Evolutionary conservation across 2,113 vertebrate species (phyloP).

Genomic region (Lanius ludovicianus): DNA sequence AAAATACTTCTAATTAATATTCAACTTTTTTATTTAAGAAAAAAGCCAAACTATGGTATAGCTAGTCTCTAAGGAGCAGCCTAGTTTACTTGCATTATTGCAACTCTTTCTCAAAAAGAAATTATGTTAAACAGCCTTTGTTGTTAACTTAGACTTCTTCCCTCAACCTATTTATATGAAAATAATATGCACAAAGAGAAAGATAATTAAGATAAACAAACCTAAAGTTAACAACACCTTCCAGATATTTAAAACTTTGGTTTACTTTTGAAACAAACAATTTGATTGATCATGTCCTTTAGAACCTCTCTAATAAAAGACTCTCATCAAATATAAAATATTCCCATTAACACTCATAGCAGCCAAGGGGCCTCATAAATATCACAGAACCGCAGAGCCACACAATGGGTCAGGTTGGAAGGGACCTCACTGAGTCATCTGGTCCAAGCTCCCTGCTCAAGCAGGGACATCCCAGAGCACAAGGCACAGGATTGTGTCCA

Average conservation of each 20-base stretch:
- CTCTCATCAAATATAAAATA: not conserved
- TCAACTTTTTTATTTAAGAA: not conserved
- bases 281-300: not conserved
- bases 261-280: slow-evolving; percentile 7
- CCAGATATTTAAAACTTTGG: not conserved
- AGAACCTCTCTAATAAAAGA: not conserved
- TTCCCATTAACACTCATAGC: not conserved
- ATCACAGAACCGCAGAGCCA: not conserved
- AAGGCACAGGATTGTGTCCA: not conserved
- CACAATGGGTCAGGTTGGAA: not conserved
- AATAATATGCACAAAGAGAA: not conserved
- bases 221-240: not conserved
- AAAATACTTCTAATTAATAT: slow-evolving; percentile 7
- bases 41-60: not conserved
- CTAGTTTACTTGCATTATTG: not conserved
- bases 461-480: not conserved
- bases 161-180: not conserved
- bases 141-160: not conserved
- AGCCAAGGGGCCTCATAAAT: not conserved
- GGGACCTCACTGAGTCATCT: not conserved
- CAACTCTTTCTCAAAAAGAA: not conserved
- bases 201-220: not conserved
- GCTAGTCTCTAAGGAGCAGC: not conserved
- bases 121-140: not conserved
- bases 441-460: not conserved